Percentiles rank a stretch among this genome's conserved stretches.
Evolutionary conservation across 2,888 invertebrate species (phyloP).

Genomic region (Melipona beecheii): DNA sequence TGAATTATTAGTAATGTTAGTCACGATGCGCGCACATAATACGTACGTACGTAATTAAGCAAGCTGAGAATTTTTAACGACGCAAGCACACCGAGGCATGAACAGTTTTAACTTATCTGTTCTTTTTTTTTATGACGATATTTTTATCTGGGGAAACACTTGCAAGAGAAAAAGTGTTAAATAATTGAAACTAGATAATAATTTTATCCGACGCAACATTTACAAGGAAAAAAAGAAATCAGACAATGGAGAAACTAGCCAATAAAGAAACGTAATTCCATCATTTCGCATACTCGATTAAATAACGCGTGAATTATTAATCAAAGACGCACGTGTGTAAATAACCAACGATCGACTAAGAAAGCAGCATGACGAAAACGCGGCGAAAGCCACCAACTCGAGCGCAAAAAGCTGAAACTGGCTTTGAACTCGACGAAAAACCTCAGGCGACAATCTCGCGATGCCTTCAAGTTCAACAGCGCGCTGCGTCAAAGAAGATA

Average conservation of each 20-base stretch:
- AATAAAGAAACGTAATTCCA: neutral
- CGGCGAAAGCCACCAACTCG: neutral
- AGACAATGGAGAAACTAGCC: neutral
- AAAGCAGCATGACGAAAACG: neutral
- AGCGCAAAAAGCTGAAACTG: neutral
- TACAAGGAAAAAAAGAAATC: neutral
- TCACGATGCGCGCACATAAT: slow-evolving; percentile 63
- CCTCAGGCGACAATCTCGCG: neutral
- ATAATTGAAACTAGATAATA: neutral
- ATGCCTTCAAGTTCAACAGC: neutral
- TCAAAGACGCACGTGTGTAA: no score
- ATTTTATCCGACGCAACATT: neutral
- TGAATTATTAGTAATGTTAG: slow-evolving; percentile 67
- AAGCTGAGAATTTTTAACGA: slow-evolving; percentile 48
- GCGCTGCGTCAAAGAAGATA: neutral
- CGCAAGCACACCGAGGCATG: neutral
- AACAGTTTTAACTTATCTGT: no score
- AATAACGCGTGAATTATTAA: neutral
- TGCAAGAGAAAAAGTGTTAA: neutral
- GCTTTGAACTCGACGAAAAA: neutral
- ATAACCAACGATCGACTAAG: neutral
- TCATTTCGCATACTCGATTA: neutral
- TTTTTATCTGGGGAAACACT: neutral
- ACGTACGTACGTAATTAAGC: neutral
- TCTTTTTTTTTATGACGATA: no score